Evolutionary conservation across 2,797 vertebrate species (phyloP).

Genomic region (Phataginus tetradactyla): DNA sequence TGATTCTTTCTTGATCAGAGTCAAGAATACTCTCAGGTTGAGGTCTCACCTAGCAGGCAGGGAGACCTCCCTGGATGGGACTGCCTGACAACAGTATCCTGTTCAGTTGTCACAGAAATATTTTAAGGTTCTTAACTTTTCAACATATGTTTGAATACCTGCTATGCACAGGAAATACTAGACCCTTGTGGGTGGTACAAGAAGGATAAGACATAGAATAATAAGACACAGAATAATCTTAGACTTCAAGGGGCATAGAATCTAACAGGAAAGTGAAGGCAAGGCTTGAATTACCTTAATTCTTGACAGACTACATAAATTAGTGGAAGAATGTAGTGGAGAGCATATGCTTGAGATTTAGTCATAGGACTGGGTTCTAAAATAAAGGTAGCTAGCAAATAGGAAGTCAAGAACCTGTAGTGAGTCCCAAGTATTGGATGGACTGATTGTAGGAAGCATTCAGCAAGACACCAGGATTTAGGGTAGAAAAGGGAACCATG

Average conservation of each 20-base stretch:
- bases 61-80: too few relatives aligned
- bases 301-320: neutral
- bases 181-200: neutral
- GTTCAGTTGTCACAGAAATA: neutral
- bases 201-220: too few relatives aligned
- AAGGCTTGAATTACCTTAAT: neutral
- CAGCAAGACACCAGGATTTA: neutral
- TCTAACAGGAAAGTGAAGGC: neutral
- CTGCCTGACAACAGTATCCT: neutral
- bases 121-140: conserved; percentile 7
- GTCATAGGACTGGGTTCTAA: neutral
- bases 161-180: neutral
- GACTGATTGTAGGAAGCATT: neutral
- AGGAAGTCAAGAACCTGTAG: neutral
- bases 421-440: rapidly evolving
- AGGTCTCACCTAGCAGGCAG: too few relatives aligned
- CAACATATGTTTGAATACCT: neutral
- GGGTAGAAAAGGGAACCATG: neutral
- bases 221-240: neutral
- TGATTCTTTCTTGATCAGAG: too few relatives aligned
- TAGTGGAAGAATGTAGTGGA: neutral
- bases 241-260: neutral
- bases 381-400: neutral
- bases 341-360: neutral
- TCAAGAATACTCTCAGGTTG: too few relatives aligned